Evolutionary conservation across 1,140 invertebrate genomes (phyloP).

Genomic region (Caenorhabditis latens): DNA sequence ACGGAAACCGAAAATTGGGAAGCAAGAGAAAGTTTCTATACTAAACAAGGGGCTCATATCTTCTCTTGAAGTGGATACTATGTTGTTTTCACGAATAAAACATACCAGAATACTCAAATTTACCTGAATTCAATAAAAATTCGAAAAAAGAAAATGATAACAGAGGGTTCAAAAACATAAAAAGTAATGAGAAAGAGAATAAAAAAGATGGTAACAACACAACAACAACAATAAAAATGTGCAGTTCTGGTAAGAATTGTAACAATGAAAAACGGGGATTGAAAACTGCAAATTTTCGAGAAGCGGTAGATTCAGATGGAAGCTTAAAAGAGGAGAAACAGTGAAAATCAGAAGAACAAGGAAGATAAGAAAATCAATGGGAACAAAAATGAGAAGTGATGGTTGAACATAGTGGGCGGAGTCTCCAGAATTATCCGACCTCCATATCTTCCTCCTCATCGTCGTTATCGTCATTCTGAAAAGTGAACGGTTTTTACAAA

Average conservation of each 20-base stretch:
- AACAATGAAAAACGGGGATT: not conserved
- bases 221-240: conserved; percentile 26
- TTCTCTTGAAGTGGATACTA: too few relatives aligned
- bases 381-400: not conserved
- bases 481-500: not conserved
- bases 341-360: not conserved
- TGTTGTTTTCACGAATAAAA: not conserved
- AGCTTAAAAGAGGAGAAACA: not conserved
- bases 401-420: not conserved
- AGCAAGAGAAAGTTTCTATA: not conserved
- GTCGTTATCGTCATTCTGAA: conserved; percentile 23
- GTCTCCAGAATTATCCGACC: conserved; percentile 8
- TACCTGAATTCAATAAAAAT: not conserved
- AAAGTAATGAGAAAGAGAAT: not conserved
- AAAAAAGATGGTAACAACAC: not conserved
- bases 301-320: not conserved
- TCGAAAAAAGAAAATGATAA: not conserved
- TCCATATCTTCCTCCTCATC: conserved; percentile 29
- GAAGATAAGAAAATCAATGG: conserved; percentile 1
- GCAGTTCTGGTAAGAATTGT: not conserved
- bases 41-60: not conserved
- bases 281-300: not conserved
- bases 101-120: conserved; percentile 4
- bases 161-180: not conserved
- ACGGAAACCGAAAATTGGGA: not conserved